Evolutionary conservation across 1,140 invertebrate genomes (phyloP), one percentile per base, ranked within the genome.

Genomic region (Popillia japonica): DNA sequence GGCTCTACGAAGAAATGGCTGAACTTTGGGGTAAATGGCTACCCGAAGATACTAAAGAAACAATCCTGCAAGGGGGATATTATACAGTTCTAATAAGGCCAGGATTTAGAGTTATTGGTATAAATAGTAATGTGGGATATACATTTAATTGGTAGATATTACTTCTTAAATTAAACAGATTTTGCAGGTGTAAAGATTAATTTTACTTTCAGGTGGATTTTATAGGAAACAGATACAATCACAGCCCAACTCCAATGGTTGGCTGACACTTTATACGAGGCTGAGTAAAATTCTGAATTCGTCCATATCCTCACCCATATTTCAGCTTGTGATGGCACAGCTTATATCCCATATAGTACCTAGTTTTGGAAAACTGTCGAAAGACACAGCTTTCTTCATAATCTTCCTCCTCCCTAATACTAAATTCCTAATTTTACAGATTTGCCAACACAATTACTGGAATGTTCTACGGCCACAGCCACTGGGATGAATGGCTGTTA

Each of bases 251-350:
- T 96, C 44, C 87, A 92, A 76, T 97, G 95, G 95, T 83, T 96
- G n/a, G 88, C 92, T 0, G 83, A 91, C 14, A 91, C 91, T 4
- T 85, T 97, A 9, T 86, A 91, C 42, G 84, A 90, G 79, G 93
- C 95, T 11, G 95, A 96, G 85, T 83, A 87, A 40, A 89, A 88
- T 6, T 86, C 87, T 2, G 93, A 95, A 82, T 91, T 91, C 80
- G 95, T 96, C 4, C 94, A 96, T 82, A 93, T 97, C 59, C 85
- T 97, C 17, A 91, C 91, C 0, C 96, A 98, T 82, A 92, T 97
- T 73, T 94, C 94, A 0, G 90, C 94, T 0, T 94, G 93, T 11
- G 88, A 89, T n/a, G 27, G 34, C 11, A 68, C 55, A 9, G 8
- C 22, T 0, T 64, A 40, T 27, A 34, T 68, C 17, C 40, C 75